Evolutionary conservation across 64 coral and sea anemone species (phyloP).

Genomic region (Trachythela sp.): DNA sequence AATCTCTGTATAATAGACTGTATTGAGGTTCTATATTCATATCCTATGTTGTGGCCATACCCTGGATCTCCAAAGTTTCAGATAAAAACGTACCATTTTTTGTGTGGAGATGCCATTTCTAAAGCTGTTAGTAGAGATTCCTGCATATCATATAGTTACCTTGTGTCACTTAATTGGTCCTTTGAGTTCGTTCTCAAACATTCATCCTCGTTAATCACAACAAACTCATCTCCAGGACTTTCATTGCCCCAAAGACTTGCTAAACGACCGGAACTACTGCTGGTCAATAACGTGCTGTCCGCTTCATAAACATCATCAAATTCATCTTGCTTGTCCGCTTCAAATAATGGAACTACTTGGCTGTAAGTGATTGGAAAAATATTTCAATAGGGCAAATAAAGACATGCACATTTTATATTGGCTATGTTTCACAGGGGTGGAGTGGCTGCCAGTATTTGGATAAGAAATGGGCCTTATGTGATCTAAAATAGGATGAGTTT

Average conservation of each 20-base stretch:
- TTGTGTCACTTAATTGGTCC: neutral
- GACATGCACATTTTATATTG: neutral
- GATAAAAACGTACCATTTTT: too few relatives aligned
- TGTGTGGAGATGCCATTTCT: too few relatives aligned
- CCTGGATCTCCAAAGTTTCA: too few relatives aligned
- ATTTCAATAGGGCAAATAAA: neutral
- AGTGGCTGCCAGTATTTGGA: too few relatives aligned
- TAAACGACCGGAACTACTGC: neutral
- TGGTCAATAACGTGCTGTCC: neutral
- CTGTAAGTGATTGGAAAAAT: neutral
- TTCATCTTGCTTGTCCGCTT: neutral
- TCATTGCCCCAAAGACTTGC: neutral
- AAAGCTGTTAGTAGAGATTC: too few relatives aligned
- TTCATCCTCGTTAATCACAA: neutral
- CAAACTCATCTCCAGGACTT: neutral
- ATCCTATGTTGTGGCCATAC: too few relatives aligned
- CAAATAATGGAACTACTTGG: neutral
- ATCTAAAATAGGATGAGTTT: too few relatives aligned
- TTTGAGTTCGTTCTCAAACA: neutral
- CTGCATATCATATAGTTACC: neutral
- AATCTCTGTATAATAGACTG: neutral
- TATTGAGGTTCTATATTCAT: too few relatives aligned
- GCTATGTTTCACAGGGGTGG: neutral
- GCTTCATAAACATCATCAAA: neutral
- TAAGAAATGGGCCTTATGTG: too few relatives aligned